Base-by-base conservation (phyloP, 2,888 invertebrate genomes). In the Ophraella communa region DNA sequence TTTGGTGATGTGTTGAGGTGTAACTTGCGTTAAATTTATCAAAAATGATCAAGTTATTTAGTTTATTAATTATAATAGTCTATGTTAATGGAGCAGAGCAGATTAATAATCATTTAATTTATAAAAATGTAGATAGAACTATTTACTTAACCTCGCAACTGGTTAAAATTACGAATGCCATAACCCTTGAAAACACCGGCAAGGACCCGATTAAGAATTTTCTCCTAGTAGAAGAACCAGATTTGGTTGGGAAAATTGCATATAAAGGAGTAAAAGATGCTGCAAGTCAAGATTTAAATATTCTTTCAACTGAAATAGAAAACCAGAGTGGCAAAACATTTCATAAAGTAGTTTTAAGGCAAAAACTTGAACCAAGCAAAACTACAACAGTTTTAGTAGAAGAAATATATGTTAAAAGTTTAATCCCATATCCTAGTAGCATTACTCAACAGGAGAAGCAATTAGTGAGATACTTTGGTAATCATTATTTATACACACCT, bases 401-500 rank as follows among this genome's bases (percentile, higher is more conserved):
- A 77, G 85, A 88, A 7, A 88, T 94, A 0, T 89, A 90, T 54
- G 90, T 91, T 0, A 92, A 94, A 78, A 86, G 89, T 14, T 84
- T 98, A 24, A 80, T 84, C 27, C 95, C 98, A 0, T 93, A 92
- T 82, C 99, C 99, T 1, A 89, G 89, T 8, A 88, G 91, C 73
- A 96, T 99, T 66, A 87, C 89, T 0, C 99, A 99, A 81, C 90
- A 93, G 67, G 98, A 99, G 76, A 94, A 94, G 76, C 99, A 99
- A 78, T 85, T 96, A 69, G 94, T 99, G 0, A 88, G 92, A 71
- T 98, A 92, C 79, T 87, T 85, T 70, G 96, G 96, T 23, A 94
- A 91, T 77, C 86, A 93, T 62, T 93, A 95, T 79, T 85, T 92
- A 59, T 95, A 89, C 78, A 88, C 93, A 0, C 94, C 96, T 0